Base-by-base conservation (phyloP, 2,113 vertebrate genomes). In the Brachirus orientalis region DNA sequence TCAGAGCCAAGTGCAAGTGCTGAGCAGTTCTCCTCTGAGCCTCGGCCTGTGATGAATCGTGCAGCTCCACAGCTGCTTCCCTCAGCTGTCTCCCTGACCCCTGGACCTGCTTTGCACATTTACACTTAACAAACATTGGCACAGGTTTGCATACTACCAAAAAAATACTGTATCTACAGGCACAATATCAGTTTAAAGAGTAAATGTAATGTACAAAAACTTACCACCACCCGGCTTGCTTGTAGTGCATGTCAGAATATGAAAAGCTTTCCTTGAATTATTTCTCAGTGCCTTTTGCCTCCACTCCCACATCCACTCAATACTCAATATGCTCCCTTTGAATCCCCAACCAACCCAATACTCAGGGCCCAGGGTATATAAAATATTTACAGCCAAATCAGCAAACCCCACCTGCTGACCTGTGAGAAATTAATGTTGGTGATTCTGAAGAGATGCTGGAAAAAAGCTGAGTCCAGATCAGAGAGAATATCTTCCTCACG, bases 401-500 rank as follows among this genome's bases (percentile, higher is more conserved):
- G 3, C 18, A 43, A 47, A 13, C 40, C 12, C 16, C 14, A 8
- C 12, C 58, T 58, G 37, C 80, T 82, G 56, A 95, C 95, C 93
- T 93, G 80, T 61, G 75, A 77, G 17, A 72, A 66, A 62, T 91
- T 82, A 20, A 75, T 68, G 14, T 90, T 91, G 22, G 75, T 62
- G 47, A 63, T 65, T 28, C 65, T 33, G 0, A 85, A 84, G 20
- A 91, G 41, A 47, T 61, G 73, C 10, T 74, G 83, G 55, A 71
- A 84, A 12, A 94, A 54, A 2, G 92, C 72, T 7, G 44, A 62
- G 55, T 89, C 90, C 69, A 95, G 69, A 51, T 91, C 86, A 35
- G 67, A 80, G 0, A 90, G 77, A 5, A 96, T 80, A 50, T 41
- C 68, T 40, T 92, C 90, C 69, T 96, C 96, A 54, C 91, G 91